Percentiles rank a stretch among this genome's conserved stretches.
These are phyloP conservation scores for Pampusana beccarii DNA, from an alignment of 2,113 vertebrate genomes.

Conservation along the genomic window DNA sequence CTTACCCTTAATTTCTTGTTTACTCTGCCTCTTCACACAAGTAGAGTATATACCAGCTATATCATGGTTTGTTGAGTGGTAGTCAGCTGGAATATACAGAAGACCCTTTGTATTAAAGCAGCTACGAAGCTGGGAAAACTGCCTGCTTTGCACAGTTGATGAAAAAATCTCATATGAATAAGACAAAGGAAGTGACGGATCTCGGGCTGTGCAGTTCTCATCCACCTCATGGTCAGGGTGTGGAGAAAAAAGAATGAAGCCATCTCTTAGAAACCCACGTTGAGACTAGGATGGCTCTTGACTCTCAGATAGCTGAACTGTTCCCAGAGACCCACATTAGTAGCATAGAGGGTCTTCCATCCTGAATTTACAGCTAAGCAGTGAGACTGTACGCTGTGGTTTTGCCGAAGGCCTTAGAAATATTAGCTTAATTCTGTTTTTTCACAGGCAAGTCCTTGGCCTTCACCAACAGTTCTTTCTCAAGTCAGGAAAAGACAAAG, in stretches of 20 bases:
- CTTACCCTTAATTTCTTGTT: neutral
- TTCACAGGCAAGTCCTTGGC: neutral
- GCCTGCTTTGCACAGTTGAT: neutral
- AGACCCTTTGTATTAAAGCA: slow-evolving; percentile 10
- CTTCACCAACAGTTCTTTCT: neutral
- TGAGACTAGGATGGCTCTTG: neutral
- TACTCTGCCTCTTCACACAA: neutral
- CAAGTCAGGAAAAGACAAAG: neutral
- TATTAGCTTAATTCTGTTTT: neutral
- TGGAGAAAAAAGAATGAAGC: neutral
- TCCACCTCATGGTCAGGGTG: neutral
- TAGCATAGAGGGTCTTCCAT: neutral
- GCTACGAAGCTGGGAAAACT: neutral
- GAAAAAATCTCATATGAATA: neutral
- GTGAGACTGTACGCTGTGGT: neutral
- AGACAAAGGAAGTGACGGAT: neutral
- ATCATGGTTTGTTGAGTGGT: neutral
- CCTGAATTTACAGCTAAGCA: neutral
- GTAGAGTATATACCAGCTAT: neutral
- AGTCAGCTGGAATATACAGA: neutral
- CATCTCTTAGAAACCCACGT: neutral
- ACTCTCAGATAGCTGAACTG: neutral
- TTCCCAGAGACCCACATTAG: neutral
- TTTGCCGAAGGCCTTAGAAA: neutral
- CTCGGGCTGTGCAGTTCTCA: neutral